A percentile compares a stretch with the other conserved stretches of the same genome.
phyloP scores from a whole-genome alignment of 2,113 vertebrate species.

The Edolisoma coerulescens region DNA sequence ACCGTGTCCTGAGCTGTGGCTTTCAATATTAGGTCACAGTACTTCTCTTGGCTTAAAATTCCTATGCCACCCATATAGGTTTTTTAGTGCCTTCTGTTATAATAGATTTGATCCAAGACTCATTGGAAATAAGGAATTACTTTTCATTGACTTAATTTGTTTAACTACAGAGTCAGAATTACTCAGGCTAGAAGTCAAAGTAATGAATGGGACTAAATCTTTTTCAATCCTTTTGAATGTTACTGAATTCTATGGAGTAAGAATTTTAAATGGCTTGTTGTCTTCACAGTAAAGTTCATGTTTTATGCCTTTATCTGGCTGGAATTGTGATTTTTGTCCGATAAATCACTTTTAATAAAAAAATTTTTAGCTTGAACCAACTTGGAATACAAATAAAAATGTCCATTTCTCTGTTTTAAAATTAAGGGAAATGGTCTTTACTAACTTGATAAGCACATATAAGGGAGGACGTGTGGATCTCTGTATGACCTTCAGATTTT shows the following conservation, averaged over 20 bases:
- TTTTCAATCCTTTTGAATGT: neutral
- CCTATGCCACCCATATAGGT: accelerated
- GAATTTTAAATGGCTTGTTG: neutral
- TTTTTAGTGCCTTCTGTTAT: accelerated
- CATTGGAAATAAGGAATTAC: neutral
- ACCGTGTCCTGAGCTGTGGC: accelerated
- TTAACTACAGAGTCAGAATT: neutral
- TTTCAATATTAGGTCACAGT: neutral
- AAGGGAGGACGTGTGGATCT: neutral
- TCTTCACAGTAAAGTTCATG: neutral
- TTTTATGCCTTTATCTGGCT: neutral
- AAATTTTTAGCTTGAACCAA: neutral
- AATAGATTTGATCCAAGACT: neutral
- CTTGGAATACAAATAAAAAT: neutral
- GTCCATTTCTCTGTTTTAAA: neutral
- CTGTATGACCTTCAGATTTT: neutral
- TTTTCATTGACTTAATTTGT: neutral
- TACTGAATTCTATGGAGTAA: neutral
- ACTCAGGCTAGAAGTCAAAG: neutral
- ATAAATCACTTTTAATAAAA: neutral
- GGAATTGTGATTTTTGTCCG: neutral
- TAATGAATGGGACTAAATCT: neutral
- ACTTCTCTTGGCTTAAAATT: neutral
- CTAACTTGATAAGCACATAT: neutral
- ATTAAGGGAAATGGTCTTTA: neutral